A percentile compares a stretch with the other conserved stretches of the same genome.
phyloP scores from a whole-genome alignment of 2,797 vertebrate species.

The Enteromius mattozi region DNA sequence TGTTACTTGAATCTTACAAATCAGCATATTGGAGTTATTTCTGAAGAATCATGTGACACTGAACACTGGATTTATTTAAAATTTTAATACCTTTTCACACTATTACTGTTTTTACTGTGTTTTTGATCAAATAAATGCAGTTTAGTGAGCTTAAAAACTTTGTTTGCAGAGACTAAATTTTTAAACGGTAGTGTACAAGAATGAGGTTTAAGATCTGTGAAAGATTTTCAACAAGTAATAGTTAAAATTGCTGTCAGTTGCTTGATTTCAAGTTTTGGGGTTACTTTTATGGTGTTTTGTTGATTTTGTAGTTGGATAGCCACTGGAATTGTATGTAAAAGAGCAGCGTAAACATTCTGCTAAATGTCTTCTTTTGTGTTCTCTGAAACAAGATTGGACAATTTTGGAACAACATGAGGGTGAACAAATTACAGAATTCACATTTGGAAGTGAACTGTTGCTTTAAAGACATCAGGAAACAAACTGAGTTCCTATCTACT shows the following conservation, averaged over 20 bases:
- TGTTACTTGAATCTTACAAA: not conserved
- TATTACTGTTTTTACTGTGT: not conserved
- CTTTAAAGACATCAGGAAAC: constrained; percentile 4
- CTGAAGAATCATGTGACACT: not conserved
- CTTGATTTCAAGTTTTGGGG: not conserved
- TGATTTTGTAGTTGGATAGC: not conserved
- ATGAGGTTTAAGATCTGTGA: not conserved
- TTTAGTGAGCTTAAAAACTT: not conserved
- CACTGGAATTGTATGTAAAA: not conserved
- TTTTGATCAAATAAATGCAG: not conserved
- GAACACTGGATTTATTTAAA: not conserved
- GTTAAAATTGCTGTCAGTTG: not conserved
- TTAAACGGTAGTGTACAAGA: not conserved
- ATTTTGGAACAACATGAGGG: constrained; percentile 10
- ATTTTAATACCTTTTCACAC: not conserved
- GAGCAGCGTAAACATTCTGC: not conserved
- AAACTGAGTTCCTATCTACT: constrained; percentile 29
- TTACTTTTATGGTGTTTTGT: not conserved
- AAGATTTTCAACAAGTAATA: not conserved
- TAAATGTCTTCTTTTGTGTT: not conserved
- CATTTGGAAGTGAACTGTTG: not conserved
- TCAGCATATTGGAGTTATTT: not conserved
- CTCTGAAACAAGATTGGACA: not conserved
- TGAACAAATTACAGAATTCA: not conserved
- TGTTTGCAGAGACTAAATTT: not conserved